Base-by-base conservation (phyloP, 2,888 invertebrate genomes). In the Elysia crispata region DNA sequence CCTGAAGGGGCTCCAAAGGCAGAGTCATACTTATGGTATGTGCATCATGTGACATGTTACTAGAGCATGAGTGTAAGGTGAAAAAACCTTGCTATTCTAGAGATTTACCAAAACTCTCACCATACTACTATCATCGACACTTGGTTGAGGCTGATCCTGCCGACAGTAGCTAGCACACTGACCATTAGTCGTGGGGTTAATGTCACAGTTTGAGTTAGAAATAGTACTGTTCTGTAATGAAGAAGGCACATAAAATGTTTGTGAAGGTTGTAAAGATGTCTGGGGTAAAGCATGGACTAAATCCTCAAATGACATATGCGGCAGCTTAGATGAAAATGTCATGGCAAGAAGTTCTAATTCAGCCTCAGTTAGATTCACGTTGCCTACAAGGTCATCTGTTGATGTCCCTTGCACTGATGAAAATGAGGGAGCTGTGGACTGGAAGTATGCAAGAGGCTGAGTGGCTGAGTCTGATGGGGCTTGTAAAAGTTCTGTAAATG, bases 191-290 rank as follows among this genome's bases (percentile, higher is more conserved):
- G 80, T 60, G 23, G 76, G 41, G 20, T 33, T 49, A 8, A 1
- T 60, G 15, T 80, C 80, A 62, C 60, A 62, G 23, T 13, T 50
- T 60, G 76, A 41, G 31, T 18, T 66, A 25, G 23, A 25, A 60
- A 64, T 74, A 67, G 41, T 41, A 67, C 57, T 74, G 57, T 60
- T 76, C 31, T 69, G 80, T 76, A 80, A 41, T 23, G 80, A 75
- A 25, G 80, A 80, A 80, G 80, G 80, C 80, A 80, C 69, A 62
- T 70, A 76, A 30, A 80, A 80, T 80, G 80, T 70, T 62, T 80
- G 80, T 70, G 75, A 76, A 41, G 66, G 70, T 30, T 23, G 23
- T 20, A 64, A 18, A 0, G 78, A 64, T 50, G 78, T 50, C 33
- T 78, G 78, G 0, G 80, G 80, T 50, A 80, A 31, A 49, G 80